A percentile compares a stretch with the other conserved stretches of the same genome.
phyloP scores from a whole-genome alignment of 2,113 vertebrate species.

The Tapirus terrestris region DNA sequence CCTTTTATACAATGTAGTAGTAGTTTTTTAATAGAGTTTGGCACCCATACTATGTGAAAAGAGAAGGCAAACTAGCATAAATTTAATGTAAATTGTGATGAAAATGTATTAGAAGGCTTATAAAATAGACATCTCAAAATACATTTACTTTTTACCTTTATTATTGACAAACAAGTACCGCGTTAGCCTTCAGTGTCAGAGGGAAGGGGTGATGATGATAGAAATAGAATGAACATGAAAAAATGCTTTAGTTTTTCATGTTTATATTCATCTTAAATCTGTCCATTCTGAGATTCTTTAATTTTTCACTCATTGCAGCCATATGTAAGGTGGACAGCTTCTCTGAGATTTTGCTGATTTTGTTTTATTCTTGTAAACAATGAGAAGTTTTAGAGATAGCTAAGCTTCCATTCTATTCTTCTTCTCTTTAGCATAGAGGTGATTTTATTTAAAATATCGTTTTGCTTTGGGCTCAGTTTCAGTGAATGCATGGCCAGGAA shows the following conservation, averaged over 20 bases:
- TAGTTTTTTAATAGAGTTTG: slow-evolving; percentile 45
- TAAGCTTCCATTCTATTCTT: neutral
- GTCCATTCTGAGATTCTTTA: slow-evolving; percentile 48
- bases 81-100: slow-evolving; percentile 40
- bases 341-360: neutral
- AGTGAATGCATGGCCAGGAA: neutral
- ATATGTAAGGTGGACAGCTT: neutral
- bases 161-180: neutral
- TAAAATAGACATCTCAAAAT: neutral
- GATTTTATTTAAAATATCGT: neutral
- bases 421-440: neutral
- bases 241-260: neutral
- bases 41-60: slow-evolving; percentile 31
- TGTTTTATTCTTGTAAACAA: neutral
- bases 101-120: slow-evolving; percentile 41
- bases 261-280: slow-evolving; percentile 50
- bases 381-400: neutral
- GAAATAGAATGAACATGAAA: slow-evolving; percentile 39
- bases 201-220: neutral
- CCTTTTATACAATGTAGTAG: slow-evolving; percentile 11
- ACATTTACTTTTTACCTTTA: neutral
- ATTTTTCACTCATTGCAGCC: slow-evolving; percentile 52
- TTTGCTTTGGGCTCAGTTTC: neutral
- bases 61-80: slow-evolving; percentile 46
- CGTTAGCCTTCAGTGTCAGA: neutral